phyloP scores from a whole-genome alignment of 2,797 vertebrate species.

The Varecia variegata region DNA sequence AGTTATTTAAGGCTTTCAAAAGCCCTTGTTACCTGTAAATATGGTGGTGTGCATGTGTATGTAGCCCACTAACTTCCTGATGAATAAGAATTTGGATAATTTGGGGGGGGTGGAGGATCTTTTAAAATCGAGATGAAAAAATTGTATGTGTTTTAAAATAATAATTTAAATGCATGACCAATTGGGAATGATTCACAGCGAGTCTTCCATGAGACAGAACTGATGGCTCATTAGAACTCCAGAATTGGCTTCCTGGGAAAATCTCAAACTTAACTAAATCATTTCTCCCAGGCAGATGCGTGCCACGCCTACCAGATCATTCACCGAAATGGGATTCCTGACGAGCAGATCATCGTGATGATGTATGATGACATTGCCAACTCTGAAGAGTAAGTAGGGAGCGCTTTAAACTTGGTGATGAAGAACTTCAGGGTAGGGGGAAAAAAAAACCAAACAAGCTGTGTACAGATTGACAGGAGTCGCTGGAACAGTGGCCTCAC shows the following conservation, averaged over 20 bases:
- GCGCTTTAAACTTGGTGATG: not conserved
- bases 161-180: not conserved
- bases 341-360: slow-evolving; percentile 97
- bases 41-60: not conserved
- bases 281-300: slow-evolving; percentile 89
- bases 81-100: not conserved
- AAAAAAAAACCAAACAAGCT: not conserved
- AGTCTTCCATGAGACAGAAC: not conserved
- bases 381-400: slow-evolving; percentile 88
- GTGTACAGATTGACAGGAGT: accelerated
- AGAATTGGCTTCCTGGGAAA: not conserved
- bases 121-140: slow-evolving; percentile 5
- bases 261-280: not conserved
- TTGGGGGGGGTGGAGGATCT: not conserved
- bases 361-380: slow-evolving; percentile 97
- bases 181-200: not conserved
- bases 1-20: not conserved
- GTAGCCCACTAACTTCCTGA: not conserved
- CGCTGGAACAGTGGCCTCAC: not conserved
- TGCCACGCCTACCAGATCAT: slow-evolving; percentile 99
- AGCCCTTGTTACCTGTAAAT: not conserved
- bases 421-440: not conserved
- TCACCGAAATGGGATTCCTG: slow-evolving; percentile 94
- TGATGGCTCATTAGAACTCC: not conserved
- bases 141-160: not conserved